Conservation (phyloP, 92 coral and sea anemone genomes). For the Zoanthus sansibaricus region DNA sequence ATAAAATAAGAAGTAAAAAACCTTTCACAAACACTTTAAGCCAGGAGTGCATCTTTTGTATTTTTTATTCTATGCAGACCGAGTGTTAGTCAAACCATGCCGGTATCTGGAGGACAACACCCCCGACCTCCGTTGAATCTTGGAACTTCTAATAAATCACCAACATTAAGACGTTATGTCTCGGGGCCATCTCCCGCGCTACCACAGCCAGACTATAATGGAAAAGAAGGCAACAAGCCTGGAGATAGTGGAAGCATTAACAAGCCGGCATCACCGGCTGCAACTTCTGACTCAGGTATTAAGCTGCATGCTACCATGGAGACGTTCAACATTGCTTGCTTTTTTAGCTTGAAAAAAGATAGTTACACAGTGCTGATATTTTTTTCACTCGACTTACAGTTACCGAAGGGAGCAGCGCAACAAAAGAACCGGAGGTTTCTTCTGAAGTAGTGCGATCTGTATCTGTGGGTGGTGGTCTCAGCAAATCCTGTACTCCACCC, state of each 20-base stretch:
- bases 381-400: not conserved
- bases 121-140: slow-evolving; percentile 25
- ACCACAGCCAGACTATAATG: slow-evolving; percentile 44
- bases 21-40: too few relatives aligned
- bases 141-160: slow-evolving; percentile 26
- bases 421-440: not conserved
- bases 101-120: slow-evolving; percentile 46
- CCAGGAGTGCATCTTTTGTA: too few relatives aligned
- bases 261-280: not conserved
- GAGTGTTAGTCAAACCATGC: slow-evolving; percentile 39
- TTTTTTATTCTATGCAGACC: not conserved
- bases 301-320: not conserved
- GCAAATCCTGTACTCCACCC: slow-evolving; percentile 45
- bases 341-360: not conserved
- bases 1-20: too few relatives aligned
- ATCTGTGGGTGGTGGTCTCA: slow-evolving; percentile 34
- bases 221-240: slow-evolving; percentile 2
- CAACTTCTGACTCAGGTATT: slow-evolving; percentile 19
- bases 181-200: slow-evolving; percentile 31
- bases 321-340: not conserved
- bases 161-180: not conserved
- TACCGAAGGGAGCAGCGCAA: not conserved
- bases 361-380: not conserved
- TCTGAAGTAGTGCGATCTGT: slow-evolving; percentile 28
- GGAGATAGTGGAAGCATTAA: not conserved